Percentiles rank a stretch among this genome's conserved stretches.
Evolutionary conservation across 2,888 invertebrate species (phyloP).

Genomic region (Prosopocoilus inquinatus): DNA sequence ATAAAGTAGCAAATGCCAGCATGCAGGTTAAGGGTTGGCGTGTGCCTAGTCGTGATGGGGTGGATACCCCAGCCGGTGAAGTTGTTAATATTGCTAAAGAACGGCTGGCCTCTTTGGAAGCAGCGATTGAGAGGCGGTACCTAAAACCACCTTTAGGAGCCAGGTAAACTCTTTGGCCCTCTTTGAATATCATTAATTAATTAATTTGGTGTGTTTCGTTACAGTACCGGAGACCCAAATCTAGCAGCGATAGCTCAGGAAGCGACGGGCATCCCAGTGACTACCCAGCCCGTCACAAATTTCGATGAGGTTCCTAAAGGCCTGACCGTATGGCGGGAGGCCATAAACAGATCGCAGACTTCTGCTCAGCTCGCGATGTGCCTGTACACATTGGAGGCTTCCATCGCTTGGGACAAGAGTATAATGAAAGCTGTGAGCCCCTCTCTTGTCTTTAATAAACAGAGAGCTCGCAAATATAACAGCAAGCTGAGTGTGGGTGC

Average conservation of each 20-base stretch:
- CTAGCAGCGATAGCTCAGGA: conserved; percentile 57
- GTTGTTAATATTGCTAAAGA: conserved; percentile 64
- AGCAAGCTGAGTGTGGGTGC: conserved; percentile 54
- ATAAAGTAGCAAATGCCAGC: conserved; percentile 82
- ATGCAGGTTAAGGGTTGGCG: conserved; percentile 92
- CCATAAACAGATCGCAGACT: conserved; percentile 78
- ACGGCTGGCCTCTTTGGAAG: conserved; percentile 79
- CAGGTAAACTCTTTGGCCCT: conserved; percentile 47
- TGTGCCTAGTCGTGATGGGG: conserved; percentile 62
- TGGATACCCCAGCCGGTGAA: conserved; percentile 50
- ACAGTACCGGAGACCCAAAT: conserved; percentile 62
- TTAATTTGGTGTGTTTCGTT: conserved; percentile 14
- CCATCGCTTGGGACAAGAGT: conserved; percentile 98
- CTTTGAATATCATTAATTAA: not conserved
- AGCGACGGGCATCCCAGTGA: conserved; percentile 34
- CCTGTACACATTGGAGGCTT: conserved; percentile 83
- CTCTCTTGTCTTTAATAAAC: conserved; percentile 48
- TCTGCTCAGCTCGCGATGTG: conserved; percentile 90
- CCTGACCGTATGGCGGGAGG: conserved; percentile 84
- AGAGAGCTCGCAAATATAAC: conserved; percentile 54
- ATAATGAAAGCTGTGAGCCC: conserved; percentile 97
- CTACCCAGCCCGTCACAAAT: conserved; percentile 31
- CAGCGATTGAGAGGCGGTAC: conserved; percentile 89
- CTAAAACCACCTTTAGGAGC: conserved; percentile 86
- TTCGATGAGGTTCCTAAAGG: conserved; percentile 71